Evolutionary conservation across 1,140 invertebrate genomes (phyloP).

Genomic region (Aporrectodea caliginosa): DNA sequence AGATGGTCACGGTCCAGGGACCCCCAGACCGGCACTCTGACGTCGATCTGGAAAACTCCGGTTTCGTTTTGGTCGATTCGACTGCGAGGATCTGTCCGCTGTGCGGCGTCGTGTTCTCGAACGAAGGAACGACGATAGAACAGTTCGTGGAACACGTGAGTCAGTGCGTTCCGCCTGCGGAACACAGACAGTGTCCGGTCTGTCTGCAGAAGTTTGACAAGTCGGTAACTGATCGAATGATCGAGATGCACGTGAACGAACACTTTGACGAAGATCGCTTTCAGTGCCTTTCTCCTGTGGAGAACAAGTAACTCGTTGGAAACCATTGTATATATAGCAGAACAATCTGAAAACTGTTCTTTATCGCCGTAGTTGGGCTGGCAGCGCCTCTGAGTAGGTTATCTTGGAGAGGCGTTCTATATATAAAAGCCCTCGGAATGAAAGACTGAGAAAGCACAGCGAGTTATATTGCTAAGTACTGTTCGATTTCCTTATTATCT

Average conservation of each 20-base stretch:
- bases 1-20: no score
- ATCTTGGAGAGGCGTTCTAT: no score
- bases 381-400: no score
- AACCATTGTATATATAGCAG: no score
- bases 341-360: no score
- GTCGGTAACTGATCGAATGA: neutral
- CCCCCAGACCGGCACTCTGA: no score
- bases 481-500: no score
- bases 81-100: neutral
- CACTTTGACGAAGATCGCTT: neutral
- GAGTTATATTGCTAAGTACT: no score
- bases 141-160: neutral
- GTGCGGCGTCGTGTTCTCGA: neutral
- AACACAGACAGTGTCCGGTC: neutral
- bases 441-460: no score
- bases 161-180: neutral
- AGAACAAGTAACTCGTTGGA: neutral
- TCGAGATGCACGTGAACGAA: neutral
- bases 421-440: no score
- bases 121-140: neutral
- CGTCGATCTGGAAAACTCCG: neutral
- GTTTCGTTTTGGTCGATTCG: neutral
- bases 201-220: neutral
- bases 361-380: no score
- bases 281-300: neutral